These are phyloP conservation scores for Polyommatus iphigenia DNA, from an alignment of 2,888 invertebrate species.

Conservation along the genomic window DNA sequence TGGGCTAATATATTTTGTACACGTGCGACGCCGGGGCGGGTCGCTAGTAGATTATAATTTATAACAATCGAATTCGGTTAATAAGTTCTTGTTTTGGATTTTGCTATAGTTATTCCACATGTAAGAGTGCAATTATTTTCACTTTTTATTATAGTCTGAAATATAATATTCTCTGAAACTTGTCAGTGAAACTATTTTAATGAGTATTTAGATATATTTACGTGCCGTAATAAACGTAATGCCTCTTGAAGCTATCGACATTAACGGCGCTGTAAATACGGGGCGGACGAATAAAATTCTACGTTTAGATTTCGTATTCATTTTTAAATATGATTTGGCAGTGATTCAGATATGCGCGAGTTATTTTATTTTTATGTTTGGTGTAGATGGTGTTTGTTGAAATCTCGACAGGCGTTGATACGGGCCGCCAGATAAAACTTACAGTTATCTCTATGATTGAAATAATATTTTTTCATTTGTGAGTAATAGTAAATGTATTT, in stretches of 20 bases:
- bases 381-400: slow-evolving; percentile 9
- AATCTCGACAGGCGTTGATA: not conserved
- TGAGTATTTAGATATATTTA: not conserved
- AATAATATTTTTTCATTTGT: not conserved
- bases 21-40: too few species aligned
- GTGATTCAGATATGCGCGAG: slow-evolving; percentile 5
- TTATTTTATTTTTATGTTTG: slow-evolving; percentile 28
- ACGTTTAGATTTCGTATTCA: slow-evolving; percentile 9
- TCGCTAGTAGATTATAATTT: too few species aligned
- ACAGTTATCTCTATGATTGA: not conserved
- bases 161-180: not conserved
- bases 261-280: slow-evolving; percentile 3
- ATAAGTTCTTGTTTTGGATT: too few species aligned
- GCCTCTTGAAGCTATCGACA: slow-evolving; percentile 2
- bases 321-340: slow-evolving; percentile 30
- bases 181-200: not conserved
- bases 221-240: not conserved
- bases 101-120: too few species aligned
- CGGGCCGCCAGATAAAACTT: not conserved
- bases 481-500: not conserved
- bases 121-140: too few species aligned
- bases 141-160: too few species aligned
- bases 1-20: too few species aligned
- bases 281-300: not conserved
- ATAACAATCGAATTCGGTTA: too few species aligned